Percentiles rank a stretch among this genome's conserved stretches.
Evolutionary conservation across 2,113 vertebrate genomes (phyloP).

Genomic region (Phoenicopterus ruber): DNA sequence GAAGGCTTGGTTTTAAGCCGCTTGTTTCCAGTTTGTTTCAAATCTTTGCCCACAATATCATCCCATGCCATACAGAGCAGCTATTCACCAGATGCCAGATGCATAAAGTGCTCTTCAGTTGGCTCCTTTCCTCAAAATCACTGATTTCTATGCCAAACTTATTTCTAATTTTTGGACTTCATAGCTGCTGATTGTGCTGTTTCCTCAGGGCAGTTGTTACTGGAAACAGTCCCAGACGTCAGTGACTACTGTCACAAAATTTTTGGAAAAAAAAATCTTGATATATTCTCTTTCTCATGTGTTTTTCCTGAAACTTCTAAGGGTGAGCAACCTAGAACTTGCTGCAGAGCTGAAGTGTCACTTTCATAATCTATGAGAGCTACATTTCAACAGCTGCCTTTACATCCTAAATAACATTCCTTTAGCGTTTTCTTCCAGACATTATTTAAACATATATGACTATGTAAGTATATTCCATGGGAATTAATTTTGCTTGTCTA

Average conservation of each 20-base stretch:
- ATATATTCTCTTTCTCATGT: background rate
- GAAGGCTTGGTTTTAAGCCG: constrained; percentile 31
- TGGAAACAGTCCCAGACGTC: background rate
- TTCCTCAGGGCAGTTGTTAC: background rate
- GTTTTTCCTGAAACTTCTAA: background rate
- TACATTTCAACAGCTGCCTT: background rate
- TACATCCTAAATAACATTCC: background rate
- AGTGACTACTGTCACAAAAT: background rate
- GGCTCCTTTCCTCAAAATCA: background rate
- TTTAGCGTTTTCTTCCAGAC: background rate
- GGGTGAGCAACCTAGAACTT: background rate
- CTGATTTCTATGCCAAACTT: constrained; percentile 3
- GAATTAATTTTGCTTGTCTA: background rate
- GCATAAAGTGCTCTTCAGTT: background rate
- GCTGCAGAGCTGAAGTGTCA: background rate
- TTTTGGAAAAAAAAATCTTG: background rate
- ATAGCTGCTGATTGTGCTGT: background rate
- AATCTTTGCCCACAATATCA: constrained; percentile 16
- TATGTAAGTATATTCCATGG: background rate
- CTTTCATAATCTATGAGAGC: background rate
- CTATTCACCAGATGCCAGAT: constrained; percentile 23
- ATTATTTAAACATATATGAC: background rate
- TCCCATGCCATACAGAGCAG: background rate
- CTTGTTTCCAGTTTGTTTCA: constrained; percentile 24
- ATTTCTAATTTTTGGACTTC: constrained; percentile 11